Conservation (phyloP, 2,888 invertebrate genomes). For the Tetranychus truncatus region DNA sequence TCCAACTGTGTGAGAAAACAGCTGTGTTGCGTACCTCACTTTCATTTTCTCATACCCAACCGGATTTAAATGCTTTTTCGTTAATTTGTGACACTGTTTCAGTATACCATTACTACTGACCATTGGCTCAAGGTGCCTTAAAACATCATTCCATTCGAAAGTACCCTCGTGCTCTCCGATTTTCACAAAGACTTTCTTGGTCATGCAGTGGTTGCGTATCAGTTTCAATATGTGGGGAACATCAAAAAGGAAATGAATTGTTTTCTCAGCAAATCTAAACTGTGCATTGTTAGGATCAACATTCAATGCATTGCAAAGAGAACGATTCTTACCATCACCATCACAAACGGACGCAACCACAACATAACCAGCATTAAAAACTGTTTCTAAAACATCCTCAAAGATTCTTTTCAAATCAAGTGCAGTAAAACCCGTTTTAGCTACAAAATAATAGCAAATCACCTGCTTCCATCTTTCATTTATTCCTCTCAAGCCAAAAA, state of each 20-base stretch:
- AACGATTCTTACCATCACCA: neutral
- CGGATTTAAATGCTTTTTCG: neutral
- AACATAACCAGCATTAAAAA: too few species aligned
- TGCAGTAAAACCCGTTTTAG: too few species aligned
- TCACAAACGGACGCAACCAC: too few species aligned
- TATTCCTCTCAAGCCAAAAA: neutral
- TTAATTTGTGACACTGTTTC: neutral
- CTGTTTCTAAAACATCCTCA: too few species aligned
- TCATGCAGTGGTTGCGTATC: neutral
- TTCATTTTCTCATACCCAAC: too few species aligned
- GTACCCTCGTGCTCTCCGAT: neutral
- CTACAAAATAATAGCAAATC: neutral
- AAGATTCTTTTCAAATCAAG: too few species aligned
- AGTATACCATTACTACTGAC: neutral
- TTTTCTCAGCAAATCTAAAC: neutral
- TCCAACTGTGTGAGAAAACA: too few species aligned
- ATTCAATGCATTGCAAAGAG: neutral
- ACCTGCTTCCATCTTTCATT: neutral
- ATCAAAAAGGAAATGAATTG: neutral
- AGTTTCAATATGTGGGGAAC: neutral
- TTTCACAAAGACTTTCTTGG: neutral
- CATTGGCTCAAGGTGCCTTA: neutral
- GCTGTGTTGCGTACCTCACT: too few species aligned
- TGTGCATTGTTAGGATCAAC: neutral
- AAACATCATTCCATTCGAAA: neutral